These are phyloP conservation scores for Ichneumoninae sp. DNA, from an alignment of 2,888 invertebrate species.

Conservation along the genomic window DNA sequence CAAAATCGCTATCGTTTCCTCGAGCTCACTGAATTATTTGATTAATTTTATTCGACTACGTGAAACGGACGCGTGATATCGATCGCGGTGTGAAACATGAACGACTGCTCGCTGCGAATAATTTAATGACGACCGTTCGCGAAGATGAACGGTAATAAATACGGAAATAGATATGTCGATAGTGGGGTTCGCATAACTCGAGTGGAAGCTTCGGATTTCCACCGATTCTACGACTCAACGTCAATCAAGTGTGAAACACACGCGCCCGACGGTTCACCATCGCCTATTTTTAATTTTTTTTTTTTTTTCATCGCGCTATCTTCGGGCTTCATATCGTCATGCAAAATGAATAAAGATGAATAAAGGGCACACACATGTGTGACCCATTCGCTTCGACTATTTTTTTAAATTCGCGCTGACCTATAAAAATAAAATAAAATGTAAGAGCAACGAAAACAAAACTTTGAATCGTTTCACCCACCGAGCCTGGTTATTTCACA, in stretches of 20 bases:
- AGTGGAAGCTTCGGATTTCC: neutral
- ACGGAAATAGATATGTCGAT: constrained; percentile 10
- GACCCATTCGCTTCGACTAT: neutral
- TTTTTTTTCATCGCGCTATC: neutral
- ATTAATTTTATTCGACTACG: neutral
- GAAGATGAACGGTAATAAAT: constrained; percentile 2
- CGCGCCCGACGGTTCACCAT: neutral
- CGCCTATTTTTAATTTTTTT: neutral
- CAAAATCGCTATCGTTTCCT: neutral
- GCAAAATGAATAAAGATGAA: neutral
- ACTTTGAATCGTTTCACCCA: neutral
- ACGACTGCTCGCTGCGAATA: neutral
- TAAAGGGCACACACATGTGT: neutral
- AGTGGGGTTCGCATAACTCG: neutral
- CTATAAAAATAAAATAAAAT: neutral
- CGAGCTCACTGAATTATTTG: neutral
- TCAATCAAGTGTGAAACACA: neutral
- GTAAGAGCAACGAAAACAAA: neutral
- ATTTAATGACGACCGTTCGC: neutral
- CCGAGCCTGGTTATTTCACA: neutral
- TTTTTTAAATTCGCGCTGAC: neutral
- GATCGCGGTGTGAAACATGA: neutral
- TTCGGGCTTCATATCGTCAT: neutral
- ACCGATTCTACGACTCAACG: neutral
- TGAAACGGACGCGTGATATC: neutral